Conservation (phyloP, 2,797 vertebrate species). For the Myotis vivesi region DNA sequence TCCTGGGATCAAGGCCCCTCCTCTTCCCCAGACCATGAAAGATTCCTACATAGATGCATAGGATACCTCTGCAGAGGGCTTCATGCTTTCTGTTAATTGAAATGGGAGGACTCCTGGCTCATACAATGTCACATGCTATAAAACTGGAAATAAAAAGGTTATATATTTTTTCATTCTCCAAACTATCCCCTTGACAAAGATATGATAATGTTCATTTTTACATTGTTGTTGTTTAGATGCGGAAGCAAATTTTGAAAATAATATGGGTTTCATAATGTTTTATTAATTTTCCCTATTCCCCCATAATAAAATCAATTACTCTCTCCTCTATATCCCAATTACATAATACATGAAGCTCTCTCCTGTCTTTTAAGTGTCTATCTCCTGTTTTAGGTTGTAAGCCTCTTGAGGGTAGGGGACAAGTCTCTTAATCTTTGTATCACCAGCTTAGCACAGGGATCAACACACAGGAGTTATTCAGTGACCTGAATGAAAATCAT, state of each 20-base stretch:
- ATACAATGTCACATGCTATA: neutral
- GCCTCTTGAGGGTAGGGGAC: neutral
- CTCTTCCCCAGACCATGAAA: neutral
- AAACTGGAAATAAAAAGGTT: neutral
- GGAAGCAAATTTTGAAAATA: constrained; percentile 14
- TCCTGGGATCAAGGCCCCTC: neutral
- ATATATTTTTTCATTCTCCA: neutral
- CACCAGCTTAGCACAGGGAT: neutral
- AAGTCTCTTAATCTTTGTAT: neutral
- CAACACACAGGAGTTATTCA: neutral
- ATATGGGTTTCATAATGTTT: neutral
- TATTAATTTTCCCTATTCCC: neutral
- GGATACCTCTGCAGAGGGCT: neutral
- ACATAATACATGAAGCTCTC: neutral
- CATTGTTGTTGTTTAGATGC: neutral
- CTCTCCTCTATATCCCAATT: neutral
- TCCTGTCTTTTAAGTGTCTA: neutral
- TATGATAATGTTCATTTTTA: neutral
- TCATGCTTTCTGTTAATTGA: neutral
- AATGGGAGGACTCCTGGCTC: neutral
- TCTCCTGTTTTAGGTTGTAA: neutral
- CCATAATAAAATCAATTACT: neutral
- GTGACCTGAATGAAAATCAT: neutral
- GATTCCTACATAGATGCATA: neutral
- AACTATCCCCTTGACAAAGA: neutral